Evolutionary conservation across 2,888 invertebrate species (phyloP), one percentile per base, ranked within the genome.

Genomic region (Agrochola macilenta): DNA sequence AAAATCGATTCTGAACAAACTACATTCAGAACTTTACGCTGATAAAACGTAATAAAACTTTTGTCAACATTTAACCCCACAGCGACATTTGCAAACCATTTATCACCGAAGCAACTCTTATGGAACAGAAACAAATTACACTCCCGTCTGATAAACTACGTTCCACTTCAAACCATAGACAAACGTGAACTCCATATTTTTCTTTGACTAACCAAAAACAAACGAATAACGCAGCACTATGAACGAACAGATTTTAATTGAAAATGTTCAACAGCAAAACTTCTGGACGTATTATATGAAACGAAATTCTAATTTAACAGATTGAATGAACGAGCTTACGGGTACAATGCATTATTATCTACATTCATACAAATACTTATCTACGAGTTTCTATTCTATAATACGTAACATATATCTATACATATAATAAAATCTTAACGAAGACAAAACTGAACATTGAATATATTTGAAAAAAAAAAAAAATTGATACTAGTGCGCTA

Each of bases 211-310:
- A 69, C 65, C 64, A 79, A 79, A 81, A 82, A 83, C 66, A 80
- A 64, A 79, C 52, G 58, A 78, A 71, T 78, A 81, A 30, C 39
- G 8, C n/a, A 20, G 61, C 58, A 26, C 46, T 68, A 54, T 72
- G 64, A 72, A 57, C 74, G 43, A 65, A 26, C 43, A 64, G 58
- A 85, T 83, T 83, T 76, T 85, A 85, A 85, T 83, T 83, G 85
- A 74, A 83, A 83, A 82, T 83, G 70, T 77, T 74, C 30, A 35
- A 64, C 70, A 74, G 73, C 30, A 14, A 49, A 77, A 83, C 66
- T 85, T 85, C 61, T 58, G n/a, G 8, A 49, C 46, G 30, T 66
- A 57, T 63, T 69, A 68, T 35, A 65, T 66, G 58, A 68, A 82
- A 61, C 49, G 30, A 78, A 76, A 73, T 83, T 83, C 76, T 81